Evolutionary conservation across 2,797 vertebrate species (phyloP).

Genomic region (Xenentodon cancila): DNA sequence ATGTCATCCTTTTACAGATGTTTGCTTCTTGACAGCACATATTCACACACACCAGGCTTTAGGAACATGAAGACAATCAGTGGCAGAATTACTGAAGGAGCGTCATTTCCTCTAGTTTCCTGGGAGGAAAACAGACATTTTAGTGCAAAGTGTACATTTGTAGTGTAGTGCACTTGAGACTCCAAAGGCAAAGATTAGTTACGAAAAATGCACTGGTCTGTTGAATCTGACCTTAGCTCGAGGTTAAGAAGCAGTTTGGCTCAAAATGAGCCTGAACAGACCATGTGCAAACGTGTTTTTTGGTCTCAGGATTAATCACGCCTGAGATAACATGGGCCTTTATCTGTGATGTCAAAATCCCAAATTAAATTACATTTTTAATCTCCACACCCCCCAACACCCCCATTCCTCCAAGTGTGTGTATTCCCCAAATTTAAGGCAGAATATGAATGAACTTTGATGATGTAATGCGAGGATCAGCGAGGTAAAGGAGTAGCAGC

Average conservation of each 20-base stretch:
- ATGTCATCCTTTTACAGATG: not conserved
- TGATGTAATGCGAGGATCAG: slow-evolving; percentile 19
- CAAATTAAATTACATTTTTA: slow-evolving; percentile 1
- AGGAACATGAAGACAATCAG: not conserved
- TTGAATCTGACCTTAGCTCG: slow-evolving; percentile 54
- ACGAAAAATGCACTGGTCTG: slow-evolving; percentile 6
- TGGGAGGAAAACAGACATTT: not conserved
- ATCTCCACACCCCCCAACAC: slow-evolving; percentile 1
- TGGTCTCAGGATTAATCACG: slow-evolving; percentile 24
- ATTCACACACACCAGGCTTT: slow-evolving; percentile 3
- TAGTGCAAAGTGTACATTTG: slow-evolving; percentile 2
- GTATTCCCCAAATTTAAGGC: slow-evolving; percentile 3
- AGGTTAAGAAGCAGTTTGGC: slow-evolving; percentile 37
- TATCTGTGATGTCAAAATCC: slow-evolving; percentile 15
- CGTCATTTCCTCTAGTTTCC: not conserved
- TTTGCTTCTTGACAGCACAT: not conserved
- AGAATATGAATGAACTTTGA: slow-evolving; percentile 10
- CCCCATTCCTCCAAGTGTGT: not conserved
- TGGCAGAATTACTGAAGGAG: not conserved
- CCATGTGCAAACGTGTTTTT: slow-evolving; percentile 35
- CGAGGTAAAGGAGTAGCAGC: slow-evolving; percentile 34
- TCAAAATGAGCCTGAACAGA: slow-evolving; percentile 42
- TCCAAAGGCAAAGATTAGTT: slow-evolving; percentile 25
- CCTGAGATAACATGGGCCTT: slow-evolving; percentile 17
- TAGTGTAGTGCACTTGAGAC: slow-evolving; percentile 9